Evolutionary conservation across 2,113 vertebrate species (phyloP), one percentile per base, ranked within the genome.

Genomic region (Amia ocellicauda): DNA sequence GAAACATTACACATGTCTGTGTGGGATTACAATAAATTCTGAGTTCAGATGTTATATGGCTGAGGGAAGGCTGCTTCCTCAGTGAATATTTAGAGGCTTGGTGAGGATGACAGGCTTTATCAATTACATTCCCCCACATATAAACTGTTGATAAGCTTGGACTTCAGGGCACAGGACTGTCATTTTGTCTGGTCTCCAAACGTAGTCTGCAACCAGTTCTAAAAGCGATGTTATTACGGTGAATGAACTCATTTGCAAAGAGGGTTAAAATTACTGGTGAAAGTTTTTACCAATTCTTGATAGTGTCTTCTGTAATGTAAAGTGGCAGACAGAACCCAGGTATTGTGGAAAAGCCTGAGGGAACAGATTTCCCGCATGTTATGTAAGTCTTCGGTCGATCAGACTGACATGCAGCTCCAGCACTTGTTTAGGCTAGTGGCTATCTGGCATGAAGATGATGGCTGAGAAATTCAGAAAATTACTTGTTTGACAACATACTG

Each of bases 1-100:
- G 63, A 78, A 78, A 78, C 62, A 74, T 77, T 75, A 81, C 65
- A 72, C 67, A 74, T 28, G 63, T 67, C 64, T 68, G 67, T 62
- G 47, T 68, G 61, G 59, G 63, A 47, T 23, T 57, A 54, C 45
- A 56, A 31, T 66, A 69, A 68, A 70, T 69, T 70, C 60, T 56
- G 63, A 29, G 69, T 72, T 65, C 51, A 26, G 23, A 36, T 63
- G 63, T 31, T 47, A 41, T n/a, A n/a, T n/a, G n/a, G n/a, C n/a
- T n/a, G n/a, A n/a, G n/a, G n/a, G n/a, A 57, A 58, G 40, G 20
- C 26, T 19, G 3, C 20, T 57, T 50, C 51, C 41, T 36, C 23
- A 55, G 60, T 56, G 52, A 54, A 29, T 4, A 3, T 10, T 43
- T 61, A 3, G 40, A 20, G 26, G 19, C 23, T 31, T 19, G 19